phyloP scores from a whole-genome alignment of 1,140 invertebrate species.

The Potamilus streckersoni region DNA sequence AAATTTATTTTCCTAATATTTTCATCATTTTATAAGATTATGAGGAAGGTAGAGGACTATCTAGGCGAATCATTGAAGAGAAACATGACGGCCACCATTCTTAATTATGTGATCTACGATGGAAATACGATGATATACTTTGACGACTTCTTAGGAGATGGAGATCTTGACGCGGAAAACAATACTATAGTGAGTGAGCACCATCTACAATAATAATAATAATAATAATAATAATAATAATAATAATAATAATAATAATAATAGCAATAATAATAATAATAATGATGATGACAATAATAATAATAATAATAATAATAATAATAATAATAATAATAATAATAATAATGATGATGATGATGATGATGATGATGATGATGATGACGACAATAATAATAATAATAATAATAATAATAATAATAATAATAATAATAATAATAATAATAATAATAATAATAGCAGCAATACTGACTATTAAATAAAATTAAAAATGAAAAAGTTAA shows the following conservation, averaged over 20 bases:
- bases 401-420: too few species aligned
- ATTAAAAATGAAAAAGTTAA: background rate
- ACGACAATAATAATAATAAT: background rate
- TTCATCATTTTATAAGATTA: slow-evolving; percentile 18
- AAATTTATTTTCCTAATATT: background rate
- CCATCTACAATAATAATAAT: background rate
- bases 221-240: background rate
- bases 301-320: too few species aligned
- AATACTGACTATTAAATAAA: background rate
- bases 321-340: too few species aligned
- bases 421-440: too few species aligned
- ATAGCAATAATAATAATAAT: background rate
- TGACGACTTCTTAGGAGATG: slow-evolving; percentile 55
- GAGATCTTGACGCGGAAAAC: slow-evolving; percentile 39
- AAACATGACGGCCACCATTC: slow-evolving; percentile 31
- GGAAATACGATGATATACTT: slow-evolving; percentile 34
- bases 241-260: background rate
- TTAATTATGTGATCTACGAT: slow-evolving; percentile 17
- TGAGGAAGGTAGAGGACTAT: slow-evolving; percentile 17
- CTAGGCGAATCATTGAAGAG: slow-evolving; percentile 29
- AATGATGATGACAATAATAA: too few species aligned
- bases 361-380: too few species aligned
- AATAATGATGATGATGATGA: too few species aligned
- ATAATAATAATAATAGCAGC: too few species aligned
- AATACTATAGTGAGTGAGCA: slow-evolving; percentile 32